Base-by-base conservation (phyloP, 1,140 invertebrate genomes). In the Matsumurasca onukii region DNA sequence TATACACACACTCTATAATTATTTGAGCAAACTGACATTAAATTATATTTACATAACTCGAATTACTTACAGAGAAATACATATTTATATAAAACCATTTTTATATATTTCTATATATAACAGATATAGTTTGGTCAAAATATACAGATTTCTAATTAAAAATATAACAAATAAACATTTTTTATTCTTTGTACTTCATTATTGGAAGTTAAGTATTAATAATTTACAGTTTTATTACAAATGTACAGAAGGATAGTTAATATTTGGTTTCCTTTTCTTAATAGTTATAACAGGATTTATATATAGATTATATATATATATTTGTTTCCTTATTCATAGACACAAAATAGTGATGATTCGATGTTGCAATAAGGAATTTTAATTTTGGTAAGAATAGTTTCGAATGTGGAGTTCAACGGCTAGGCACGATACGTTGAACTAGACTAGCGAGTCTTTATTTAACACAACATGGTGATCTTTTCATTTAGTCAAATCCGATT, bases 11-110 rank as follows among this genome's bases (percentile, higher is more conserved):
- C 65, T 71, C 72, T 73, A 73, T 73, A 70, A 68, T 73, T 73
- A 73, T 71, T 73, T 73, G 72, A 73, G 72, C 72, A 73, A 73
- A 73, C 72, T 73, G 72, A 73, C 72, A 73, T 70, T 71, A 52
- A 73, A 71, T 61, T 71, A 71, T 69, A 71, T 73, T 64, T 71
- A 69, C 68, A 73, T 62, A 72, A 45, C 63, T 72, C 67, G 59
- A 34, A 34, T 5, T 29, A 61, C 31, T 61, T 45, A 20, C 57
- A 64, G 59, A 68, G 31, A 66, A 61, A 52, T 48, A 55, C 22
- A 59, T 61, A 34, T 68, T 61, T 59, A 45, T 52, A 51, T 61
- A 59, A 22, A 59, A 59, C n/a, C 31, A 13, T 55, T 13, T 68
- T 39, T 61, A 31, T 57, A 61, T 57, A 31, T 59, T 12, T 68